Evolutionary conservation across 2,888 invertebrate species (phyloP).

Genomic region (Drosophila limbata): DNA sequence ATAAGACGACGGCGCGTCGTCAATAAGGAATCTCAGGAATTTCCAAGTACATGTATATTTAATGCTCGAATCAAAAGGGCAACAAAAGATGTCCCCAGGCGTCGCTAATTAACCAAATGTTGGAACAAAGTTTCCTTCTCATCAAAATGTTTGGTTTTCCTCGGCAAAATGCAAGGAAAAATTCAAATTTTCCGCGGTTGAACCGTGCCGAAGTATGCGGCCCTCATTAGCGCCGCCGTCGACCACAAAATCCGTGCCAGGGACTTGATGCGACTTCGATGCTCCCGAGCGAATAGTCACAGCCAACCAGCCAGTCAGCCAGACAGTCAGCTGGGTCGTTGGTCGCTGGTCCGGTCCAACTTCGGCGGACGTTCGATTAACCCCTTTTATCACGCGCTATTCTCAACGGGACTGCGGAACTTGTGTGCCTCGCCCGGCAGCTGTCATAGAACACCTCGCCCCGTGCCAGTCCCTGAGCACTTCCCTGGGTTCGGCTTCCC

Average conservation of each 20-base stretch:
- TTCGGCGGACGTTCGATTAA: conserved; percentile 66
- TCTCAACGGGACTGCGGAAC: conserved; percentile 55
- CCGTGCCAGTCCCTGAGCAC: conserved; percentile 5
- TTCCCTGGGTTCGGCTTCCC: not conserved
- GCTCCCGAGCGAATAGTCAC: conserved; percentile 57
- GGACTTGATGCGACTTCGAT: conserved; percentile 23
- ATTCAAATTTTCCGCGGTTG: conserved; percentile 34
- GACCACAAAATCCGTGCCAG: conserved; percentile 52
- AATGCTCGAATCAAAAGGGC: conserved; percentile 57
- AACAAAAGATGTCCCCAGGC: conserved; percentile 73
- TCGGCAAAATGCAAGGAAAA: conserved; percentile 23
- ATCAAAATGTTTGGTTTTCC: conserved; percentile 23
- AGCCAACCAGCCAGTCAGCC: not conserved
- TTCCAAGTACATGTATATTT: conserved; percentile 52
- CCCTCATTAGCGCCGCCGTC: conserved; percentile 52
- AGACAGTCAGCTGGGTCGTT: conserved; percentile 8
- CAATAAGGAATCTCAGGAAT: conserved; percentile 26
- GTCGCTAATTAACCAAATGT: conserved; percentile 77
- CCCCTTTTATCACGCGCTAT: conserved; percentile 79
- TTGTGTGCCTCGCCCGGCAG: conserved; percentile 41
- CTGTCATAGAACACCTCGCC: conserved; percentile 59
- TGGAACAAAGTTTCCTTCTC: conserved; percentile 48
- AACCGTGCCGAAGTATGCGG: conserved; percentile 8
- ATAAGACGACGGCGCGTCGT: conserved; percentile 19
- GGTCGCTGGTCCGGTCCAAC: conserved; percentile 24